Percentiles rank a stretch among this genome's conserved stretches.
These are phyloP conservation scores for Rhinella marina DNA, from an alignment of 2,797 vertebrate genomes.

Conservation along the genomic window DNA sequence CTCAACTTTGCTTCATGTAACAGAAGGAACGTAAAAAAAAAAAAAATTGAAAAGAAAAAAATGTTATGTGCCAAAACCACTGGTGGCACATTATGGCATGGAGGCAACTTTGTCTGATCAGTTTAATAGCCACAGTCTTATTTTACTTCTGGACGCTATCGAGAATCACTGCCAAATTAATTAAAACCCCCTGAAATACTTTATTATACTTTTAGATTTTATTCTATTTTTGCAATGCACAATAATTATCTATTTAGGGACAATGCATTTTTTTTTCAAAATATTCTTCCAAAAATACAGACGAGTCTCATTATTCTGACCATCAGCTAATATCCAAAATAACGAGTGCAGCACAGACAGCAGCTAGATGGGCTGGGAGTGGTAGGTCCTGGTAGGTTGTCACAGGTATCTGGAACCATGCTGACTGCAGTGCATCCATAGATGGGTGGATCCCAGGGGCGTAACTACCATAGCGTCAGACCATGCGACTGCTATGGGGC, in stretches of 20 bases:
- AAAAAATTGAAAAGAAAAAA: conserved; percentile 9
- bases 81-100: not conserved
- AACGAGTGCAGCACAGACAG: too few relatives aligned
- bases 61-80: not conserved
- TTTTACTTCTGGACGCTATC: conserved; percentile 30
- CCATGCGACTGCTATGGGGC: too few relatives aligned
- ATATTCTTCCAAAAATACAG: not conserved
- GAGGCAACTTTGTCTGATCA: not conserved
- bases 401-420: too few relatives aligned
- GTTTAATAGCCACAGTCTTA: conserved; percentile 5
- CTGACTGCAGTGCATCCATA: too few relatives aligned
- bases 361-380: too few relatives aligned
- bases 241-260: not conserved
- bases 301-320: too few relatives aligned
- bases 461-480: too few relatives aligned
- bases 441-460: too few relatives aligned
- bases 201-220: not conserved
- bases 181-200: not conserved
- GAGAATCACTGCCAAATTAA: conserved; percentile 25
- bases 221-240: not conserved
- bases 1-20: conserved; percentile 12
- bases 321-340: too few relatives aligned
- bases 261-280: too few relatives aligned
- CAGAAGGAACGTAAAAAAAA: not conserved
- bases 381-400: too few relatives aligned